Percentiles rank a stretch among this genome's conserved stretches.
phyloP scores from a whole-genome alignment of 23 tunicate species.

The Diplosoma virens region DNA sequence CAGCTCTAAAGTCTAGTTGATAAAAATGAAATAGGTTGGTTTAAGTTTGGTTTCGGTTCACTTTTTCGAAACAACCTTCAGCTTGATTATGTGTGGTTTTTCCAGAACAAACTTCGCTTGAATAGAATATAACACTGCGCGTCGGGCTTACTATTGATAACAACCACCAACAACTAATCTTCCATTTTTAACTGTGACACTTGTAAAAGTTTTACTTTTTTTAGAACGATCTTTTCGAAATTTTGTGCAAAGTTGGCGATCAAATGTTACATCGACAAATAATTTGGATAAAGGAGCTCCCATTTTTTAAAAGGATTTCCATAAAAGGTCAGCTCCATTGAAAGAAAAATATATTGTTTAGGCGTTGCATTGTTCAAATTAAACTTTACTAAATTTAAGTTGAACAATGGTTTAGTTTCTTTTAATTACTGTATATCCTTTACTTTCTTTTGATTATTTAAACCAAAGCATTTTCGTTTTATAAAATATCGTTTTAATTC shows the following conservation, averaged over 20 bases:
- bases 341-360: neutral
- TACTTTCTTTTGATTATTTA: neutral
- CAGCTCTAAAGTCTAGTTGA: no score
- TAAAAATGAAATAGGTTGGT: no score
- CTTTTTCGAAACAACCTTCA: no score
- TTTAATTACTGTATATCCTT: neutral
- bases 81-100: no score
- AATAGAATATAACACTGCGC: no score
- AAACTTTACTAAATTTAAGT: neutral
- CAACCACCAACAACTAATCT: no score
- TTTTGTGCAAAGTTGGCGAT: constrained; percentile 86
- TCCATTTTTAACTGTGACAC: no score
- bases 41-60: no score
- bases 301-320: constrained; percentile 72
- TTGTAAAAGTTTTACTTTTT: neutral
- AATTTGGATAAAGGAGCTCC: constrained; percentile 88
- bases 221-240: constrained; percentile 53
- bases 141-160: no score
- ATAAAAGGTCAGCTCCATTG: constrained; percentile 57
- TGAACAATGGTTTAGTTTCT: neutral
- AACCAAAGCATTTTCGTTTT: neutral
- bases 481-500: no score
- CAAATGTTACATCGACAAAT: constrained; percentile 88
- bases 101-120: no score
- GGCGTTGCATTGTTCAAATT: neutral